These are phyloP conservation scores for Hyles vespertilio DNA, from an alignment of 1,140 invertebrate genomes.

Conservation along the genomic window DNA sequence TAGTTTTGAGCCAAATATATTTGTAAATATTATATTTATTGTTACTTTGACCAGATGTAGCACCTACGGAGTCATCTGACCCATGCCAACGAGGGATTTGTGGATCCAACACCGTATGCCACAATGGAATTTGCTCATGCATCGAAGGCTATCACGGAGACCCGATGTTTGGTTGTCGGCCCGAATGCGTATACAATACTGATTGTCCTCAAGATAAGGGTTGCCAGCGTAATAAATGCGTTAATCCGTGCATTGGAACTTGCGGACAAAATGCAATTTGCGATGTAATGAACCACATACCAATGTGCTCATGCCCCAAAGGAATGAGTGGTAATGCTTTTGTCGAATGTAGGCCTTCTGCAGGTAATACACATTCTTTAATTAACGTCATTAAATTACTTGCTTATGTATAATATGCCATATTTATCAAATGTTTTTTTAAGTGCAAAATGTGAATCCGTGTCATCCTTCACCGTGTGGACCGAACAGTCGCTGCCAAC, in stretches of 20 bases:
- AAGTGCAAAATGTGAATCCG: slow-evolving; percentile 64
- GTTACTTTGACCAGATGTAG: slow-evolving; percentile 1
- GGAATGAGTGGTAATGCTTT: slow-evolving; percentile 89
- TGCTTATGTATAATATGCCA: neutral
- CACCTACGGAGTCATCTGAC: slow-evolving; percentile 30
- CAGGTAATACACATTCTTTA: slow-evolving; percentile 31
- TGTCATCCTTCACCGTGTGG: slow-evolving; percentile 82
- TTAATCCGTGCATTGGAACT: slow-evolving; percentile 86
- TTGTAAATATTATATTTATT: no score
- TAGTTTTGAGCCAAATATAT: no score
- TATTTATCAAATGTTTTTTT: slow-evolving; percentile 12
- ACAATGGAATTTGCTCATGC: slow-evolving; percentile 78
- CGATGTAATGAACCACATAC: slow-evolving; percentile 87
- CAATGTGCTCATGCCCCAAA: slow-evolving; percentile 81
- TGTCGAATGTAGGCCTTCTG: slow-evolving; percentile 76
- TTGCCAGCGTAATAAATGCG: slow-evolving; percentile 84
- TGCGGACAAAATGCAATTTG: slow-evolving; percentile 85
- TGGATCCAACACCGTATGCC: slow-evolving; percentile 77
- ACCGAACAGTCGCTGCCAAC: slow-evolving; percentile 79
- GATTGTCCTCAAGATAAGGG: slow-evolving; percentile 86
- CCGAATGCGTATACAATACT: slow-evolving; percentile 89
- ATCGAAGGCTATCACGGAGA: slow-evolving; percentile 80
- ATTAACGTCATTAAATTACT: no score
- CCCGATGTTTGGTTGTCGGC: slow-evolving; percentile 83
- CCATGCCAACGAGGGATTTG: slow-evolving; percentile 78